Evolutionary conservation across 2,797 vertebrate genomes (phyloP).

Genomic region (Semaprochilodus insignis): DNA sequence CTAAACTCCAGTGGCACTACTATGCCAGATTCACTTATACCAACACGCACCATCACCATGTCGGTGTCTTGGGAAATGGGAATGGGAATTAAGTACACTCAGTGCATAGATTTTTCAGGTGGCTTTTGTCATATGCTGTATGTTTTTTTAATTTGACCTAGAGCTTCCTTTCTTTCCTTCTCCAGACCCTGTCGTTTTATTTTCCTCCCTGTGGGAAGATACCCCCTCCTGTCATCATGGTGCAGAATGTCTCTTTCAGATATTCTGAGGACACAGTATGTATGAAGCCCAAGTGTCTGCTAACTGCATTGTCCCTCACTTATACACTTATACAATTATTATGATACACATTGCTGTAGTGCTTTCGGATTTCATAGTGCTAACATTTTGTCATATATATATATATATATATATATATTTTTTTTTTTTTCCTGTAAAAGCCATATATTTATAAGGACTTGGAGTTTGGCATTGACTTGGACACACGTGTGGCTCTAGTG

Average conservation of each 20-base stretch:
- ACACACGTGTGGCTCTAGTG: constrained; percentile 94
- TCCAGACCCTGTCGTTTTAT: constrained; percentile 94
- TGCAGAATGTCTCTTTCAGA: constrained; percentile 97
- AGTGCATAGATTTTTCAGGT: not conserved
- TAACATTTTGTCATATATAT: too few relatives aligned
- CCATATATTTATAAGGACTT: constrained; percentile 93
- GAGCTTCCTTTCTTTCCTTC: not conserved
- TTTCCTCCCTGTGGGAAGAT: constrained; percentile 98
- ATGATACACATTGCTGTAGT: too few relatives aligned
- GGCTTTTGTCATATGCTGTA: not conserved
- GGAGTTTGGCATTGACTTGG: constrained; percentile 97
- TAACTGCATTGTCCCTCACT: not conserved
- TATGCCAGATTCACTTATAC: too few relatives aligned
- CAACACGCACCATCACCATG: too few relatives aligned
- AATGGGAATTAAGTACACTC: too few relatives aligned
- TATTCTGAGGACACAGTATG: constrained; percentile 91
- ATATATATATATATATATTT: too few relatives aligned
- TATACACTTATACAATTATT: too few relatives aligned
- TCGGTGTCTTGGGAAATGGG: too few relatives aligned
- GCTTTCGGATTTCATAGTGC: too few relatives aligned
- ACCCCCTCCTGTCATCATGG: constrained; percentile 98
- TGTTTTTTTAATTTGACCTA: not conserved
- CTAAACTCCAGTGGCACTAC: too few relatives aligned
- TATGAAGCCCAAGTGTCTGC: constrained; percentile 22
- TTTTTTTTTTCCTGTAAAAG: constrained; percentile 67